Conservation (phyloP, 2,888 invertebrate genomes). For the Serripes groenlandicus region DNA sequence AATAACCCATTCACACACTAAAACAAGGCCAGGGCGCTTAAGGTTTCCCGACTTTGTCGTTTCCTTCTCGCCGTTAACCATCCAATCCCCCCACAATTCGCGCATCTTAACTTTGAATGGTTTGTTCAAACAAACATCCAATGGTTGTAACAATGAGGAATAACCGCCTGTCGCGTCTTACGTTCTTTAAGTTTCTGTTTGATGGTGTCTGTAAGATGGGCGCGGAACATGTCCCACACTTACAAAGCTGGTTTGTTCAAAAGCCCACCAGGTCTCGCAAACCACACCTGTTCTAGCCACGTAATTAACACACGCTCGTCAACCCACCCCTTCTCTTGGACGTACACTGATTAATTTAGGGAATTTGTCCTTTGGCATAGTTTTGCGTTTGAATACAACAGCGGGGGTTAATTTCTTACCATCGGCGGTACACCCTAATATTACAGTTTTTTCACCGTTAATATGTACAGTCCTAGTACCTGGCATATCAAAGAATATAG, state of each 20-base stretch:
- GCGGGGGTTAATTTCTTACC: slow-evolving; percentile 62
- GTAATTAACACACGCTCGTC: slow-evolving; percentile 32
- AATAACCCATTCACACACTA: slow-evolving; percentile 44
- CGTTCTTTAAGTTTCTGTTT: slow-evolving; percentile 13
- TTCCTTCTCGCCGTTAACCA: slow-evolving; percentile 4
- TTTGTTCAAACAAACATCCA: slow-evolving; percentile 53
- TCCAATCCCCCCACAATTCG: slow-evolving; percentile 28
- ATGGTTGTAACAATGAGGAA: slow-evolving; percentile 53
- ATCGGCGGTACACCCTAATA: slow-evolving; percentile 60
- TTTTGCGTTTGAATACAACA: slow-evolving; percentile 65
- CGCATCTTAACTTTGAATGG: slow-evolving; percentile 36
- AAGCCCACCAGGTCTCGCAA: slow-evolving; percentile 45
- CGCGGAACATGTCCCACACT: slow-evolving; percentile 57
- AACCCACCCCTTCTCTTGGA: slow-evolving; percentile 58
- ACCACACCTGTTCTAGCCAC: slow-evolving; percentile 58
- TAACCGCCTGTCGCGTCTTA: slow-evolving; percentile 32
- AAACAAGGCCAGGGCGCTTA: slow-evolving; percentile 16
- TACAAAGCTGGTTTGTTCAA: slow-evolving; percentile 36
- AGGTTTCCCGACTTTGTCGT: slow-evolving; percentile 44
- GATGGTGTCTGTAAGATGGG: slow-evolving; percentile 15
- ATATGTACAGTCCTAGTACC: slow-evolving; percentile 48
- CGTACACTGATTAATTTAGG: slow-evolving; percentile 43
- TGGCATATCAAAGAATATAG: slow-evolving; percentile 62
- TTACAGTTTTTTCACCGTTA: slow-evolving; percentile 48
- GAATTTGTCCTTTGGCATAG: slow-evolving; percentile 62